phyloP scores from a whole-genome alignment of 2,113 vertebrate species.

The Dasyornis broadbenti region DNA sequence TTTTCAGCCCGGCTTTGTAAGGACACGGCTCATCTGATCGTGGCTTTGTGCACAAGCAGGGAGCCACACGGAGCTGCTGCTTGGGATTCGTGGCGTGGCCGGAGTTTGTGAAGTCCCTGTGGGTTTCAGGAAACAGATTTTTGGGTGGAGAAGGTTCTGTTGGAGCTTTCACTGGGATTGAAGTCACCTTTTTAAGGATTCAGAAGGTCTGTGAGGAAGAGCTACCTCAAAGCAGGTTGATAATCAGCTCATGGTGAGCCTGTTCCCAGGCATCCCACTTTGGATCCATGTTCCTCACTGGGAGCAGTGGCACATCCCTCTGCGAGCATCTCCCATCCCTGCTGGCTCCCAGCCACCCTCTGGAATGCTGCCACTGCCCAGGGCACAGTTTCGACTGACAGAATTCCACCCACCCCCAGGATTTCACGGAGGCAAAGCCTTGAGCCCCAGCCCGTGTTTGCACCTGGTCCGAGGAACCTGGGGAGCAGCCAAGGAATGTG shows the following conservation, averaged over 20 bases:
- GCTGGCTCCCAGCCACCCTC: not conserved
- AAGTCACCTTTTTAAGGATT: not conserved
- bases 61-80: not conserved
- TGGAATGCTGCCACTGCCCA: not conserved
- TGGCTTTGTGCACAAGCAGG: not conserved
- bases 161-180: not conserved
- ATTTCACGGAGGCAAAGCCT: not conserved
- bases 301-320: not conserved
- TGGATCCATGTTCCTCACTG: not conserved
- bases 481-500: not conserved
- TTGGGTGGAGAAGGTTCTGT: not conserved
- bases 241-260: accelerated
- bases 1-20: not conserved
- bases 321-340: not conserved
- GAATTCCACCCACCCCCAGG: not conserved
- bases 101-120: not conserved
- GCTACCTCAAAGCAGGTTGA: accelerated
- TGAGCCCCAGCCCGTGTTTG: not conserved
- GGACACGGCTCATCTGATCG: accelerated
- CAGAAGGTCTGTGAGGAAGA: accelerated
- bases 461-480: accelerated
- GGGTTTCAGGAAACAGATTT: not conserved
- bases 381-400: conserved; percentile 2
- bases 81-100: accelerated
- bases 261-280: not conserved